Evolutionary conservation across 2,888 invertebrate species (phyloP), one percentile per base, ranked within the genome.

Genomic region (Latrodectus hesperus): DNA sequence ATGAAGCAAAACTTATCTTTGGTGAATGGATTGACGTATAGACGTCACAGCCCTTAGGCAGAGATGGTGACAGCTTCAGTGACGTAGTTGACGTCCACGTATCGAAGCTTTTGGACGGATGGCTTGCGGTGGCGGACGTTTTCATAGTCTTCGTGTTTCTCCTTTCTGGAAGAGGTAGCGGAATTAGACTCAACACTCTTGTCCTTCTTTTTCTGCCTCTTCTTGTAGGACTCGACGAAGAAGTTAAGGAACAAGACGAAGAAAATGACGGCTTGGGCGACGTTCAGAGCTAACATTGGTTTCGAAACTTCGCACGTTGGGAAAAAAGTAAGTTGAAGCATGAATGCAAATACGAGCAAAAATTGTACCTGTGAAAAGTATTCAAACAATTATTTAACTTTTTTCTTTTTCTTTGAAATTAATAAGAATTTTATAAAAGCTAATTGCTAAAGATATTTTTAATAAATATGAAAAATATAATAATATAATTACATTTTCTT

Each of bases 201-300:
- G 17, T 75, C 60, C 14, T 80, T 49, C 70, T 64, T 74, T 22
- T 38, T 17, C n/a, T 53, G 53, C 6, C 76, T 64, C 52, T 73
- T 72, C 49, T 91, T 91, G 90, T 92, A 92, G 2, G 92, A 90
- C 76, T 92, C 90, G 52, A 91, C 89, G 91, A 93, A 93, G 90
- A 93, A 93, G 90, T 93, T 91, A 60, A 91, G 91, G 90, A 93
- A 93, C 90, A 93, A 91, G 60, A 92, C 89, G 75, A 93, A 91
- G 90, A 93, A 93, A 84, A 93, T 92, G 74, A 93, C 89, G 14
- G 93, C 93, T 89, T 93, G 93, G 14, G 91, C 88, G 68, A 83
- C 79, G 17, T 88, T 88, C 17, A 88, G 80, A 52, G 68, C 64
- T 5, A 88, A 76, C 16, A 88, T 53, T 9, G 84, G 79, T 55